A percentile compares a stretch with the other conserved stretches of the same genome.
Evolutionary conservation across 2,113 vertebrate species (phyloP).

Genomic region (Condylura cristata): DNA sequence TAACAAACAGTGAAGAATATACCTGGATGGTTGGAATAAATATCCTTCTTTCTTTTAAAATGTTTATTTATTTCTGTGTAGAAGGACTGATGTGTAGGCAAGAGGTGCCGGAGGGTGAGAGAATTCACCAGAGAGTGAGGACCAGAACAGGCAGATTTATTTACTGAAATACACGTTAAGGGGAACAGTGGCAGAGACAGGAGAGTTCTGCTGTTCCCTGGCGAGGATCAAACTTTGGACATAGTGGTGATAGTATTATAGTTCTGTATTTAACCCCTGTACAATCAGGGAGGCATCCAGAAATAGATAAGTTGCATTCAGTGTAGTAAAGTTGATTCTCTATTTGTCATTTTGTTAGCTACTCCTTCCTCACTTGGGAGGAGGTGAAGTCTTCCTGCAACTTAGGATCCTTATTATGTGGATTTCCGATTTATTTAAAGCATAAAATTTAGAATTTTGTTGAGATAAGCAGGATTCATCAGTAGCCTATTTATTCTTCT

Average conservation of each 20-base stretch:
- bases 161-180: too few relatives aligned
- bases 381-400: background rate
- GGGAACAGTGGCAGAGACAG: too few relatives aligned
- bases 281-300: too few relatives aligned
- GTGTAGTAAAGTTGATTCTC: background rate
- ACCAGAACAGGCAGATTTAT: too few relatives aligned
- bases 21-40: background rate
- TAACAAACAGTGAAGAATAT: background rate
- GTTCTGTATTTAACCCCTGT: too few relatives aligned
- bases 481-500: slow-evolving; percentile 8
- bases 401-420: background rate
- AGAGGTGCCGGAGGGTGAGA: too few relatives aligned
- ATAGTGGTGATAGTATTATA: too few relatives aligned
- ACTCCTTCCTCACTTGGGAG: background rate
- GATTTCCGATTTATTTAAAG: background rate
- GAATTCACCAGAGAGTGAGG: too few relatives aligned
- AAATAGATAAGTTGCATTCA: background rate
- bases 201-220: too few relatives aligned
- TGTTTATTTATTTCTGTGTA: too few relatives aligned
- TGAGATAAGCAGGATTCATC: background rate
- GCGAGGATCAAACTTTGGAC: too few relatives aligned
- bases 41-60: background rate
- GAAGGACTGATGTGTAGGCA: too few relatives aligned
- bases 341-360: background rate
- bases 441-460: background rate